Evolutionary conservation across 2,797 vertebrate genomes (phyloP).

Genomic region (Pipistrellus pygmaeus): DNA sequence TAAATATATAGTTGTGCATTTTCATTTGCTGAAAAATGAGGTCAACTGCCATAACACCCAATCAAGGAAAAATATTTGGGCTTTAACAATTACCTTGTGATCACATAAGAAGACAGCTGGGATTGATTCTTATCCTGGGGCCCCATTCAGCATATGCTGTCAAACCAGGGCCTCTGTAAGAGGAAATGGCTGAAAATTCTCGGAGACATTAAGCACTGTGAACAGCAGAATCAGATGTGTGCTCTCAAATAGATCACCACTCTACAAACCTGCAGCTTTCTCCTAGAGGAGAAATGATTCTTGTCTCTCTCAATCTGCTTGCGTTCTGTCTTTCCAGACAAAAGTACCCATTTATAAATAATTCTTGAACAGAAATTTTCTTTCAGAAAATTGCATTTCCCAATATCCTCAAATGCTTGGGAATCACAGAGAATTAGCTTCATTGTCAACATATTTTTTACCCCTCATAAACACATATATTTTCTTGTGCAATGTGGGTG

Average conservation of each 20-base stretch:
- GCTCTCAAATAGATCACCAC: neutral
- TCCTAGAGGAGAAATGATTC: neutral
- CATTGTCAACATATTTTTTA: neutral
- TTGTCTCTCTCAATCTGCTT: neutral
- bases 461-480: neutral
- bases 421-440: neutral
- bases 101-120: slow-evolving; percentile 13
- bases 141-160: neutral
- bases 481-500: neutral
- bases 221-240: neutral
- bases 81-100: slow-evolving; percentile 66
- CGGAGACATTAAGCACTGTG: neutral
- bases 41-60: slow-evolving; percentile 49
- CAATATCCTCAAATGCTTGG: neutral
- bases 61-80: slow-evolving; percentile 49
- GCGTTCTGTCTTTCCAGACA: slow-evolving; percentile 6
- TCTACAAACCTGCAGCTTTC: neutral
- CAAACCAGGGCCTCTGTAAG: neutral
- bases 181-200: neutral
- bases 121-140: slow-evolving; percentile 1
- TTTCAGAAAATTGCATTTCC: slow-evolving; percentile 5
- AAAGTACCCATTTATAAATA: neutral
- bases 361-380: slow-evolving; percentile 34
- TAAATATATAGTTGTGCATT: slow-evolving; percentile 64
- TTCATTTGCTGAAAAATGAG: slow-evolving; percentile 61